Percentiles rank a stretch among this genome's conserved stretches.
These are phyloP conservation scores for Empis livida DNA, from an alignment of 2,888 invertebrate genomes.

Conservation along the genomic window DNA sequence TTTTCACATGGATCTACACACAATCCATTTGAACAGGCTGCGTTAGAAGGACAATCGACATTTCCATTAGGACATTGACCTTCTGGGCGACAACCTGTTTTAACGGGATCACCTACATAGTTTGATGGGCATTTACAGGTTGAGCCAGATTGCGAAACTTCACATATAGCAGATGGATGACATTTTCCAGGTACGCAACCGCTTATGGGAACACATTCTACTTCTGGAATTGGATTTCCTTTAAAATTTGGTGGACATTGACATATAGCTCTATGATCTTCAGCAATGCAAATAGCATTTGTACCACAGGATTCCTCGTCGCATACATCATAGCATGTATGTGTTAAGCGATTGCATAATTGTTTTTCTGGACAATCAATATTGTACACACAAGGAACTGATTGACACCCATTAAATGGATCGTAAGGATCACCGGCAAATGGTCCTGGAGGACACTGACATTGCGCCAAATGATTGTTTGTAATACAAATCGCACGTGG, in stretches of 20 bases:
- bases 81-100: constrained; percentile 63
- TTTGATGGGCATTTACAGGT: constrained; percentile 68
- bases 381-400: constrained; percentile 77
- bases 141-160: constrained; percentile 51
- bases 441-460: constrained; percentile 78
- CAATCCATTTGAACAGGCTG: constrained; percentile 54
- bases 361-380: constrained; percentile 68
- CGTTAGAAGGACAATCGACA: constrained; percentile 60
- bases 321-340: constrained; percentile 71
- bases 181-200: constrained; percentile 67
- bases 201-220: constrained; percentile 60
- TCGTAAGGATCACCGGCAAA: constrained; percentile 80
- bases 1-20: constrained; percentile 73
- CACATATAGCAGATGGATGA: constrained; percentile 67
- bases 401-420: constrained; percentile 55
- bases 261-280: constrained; percentile 68
- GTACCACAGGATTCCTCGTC: constrained; percentile 70
- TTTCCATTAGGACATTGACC: constrained; percentile 61
- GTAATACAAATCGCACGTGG: constrained; percentile 78
- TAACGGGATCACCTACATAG: constrained; percentile 62
- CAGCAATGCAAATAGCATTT: constrained; percentile 78
- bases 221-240: constrained; percentile 71
- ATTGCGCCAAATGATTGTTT: constrained; percentile 79
- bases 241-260: constrained; percentile 76
- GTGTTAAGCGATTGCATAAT: constrained; percentile 68